Evolutionary conservation across 1,140 invertebrate species (phyloP), one percentile per base, ranked within the genome.

Genomic region (Ceratina australensis): DNA sequence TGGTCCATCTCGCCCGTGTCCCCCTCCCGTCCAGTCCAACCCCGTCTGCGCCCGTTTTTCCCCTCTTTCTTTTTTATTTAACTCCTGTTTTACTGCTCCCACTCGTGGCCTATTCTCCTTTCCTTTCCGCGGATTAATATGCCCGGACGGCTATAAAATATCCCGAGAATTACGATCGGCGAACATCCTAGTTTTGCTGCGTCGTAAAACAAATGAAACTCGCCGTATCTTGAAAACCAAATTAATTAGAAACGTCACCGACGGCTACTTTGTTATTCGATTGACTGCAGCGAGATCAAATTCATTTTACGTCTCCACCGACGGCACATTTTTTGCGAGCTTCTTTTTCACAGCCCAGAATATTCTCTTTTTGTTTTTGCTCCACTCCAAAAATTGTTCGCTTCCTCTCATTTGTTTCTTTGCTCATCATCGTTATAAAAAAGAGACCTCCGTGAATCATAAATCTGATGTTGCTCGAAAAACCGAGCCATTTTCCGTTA

Each of bases 41-140:
- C 33, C 33, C 33, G 7, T 33, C 7, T 7, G 5, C 33, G 16
- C 52, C 16, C 13, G 0, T n/a, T 0, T n/a, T 5, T 56, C n/a
- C 16, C 50, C 7, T 47, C 63, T 28, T 72, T 20, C 42, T 24
- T 42, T 42, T 66, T 33, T 72, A 28, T 72, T 52, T 15, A 68
- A 75, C 42, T 50, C 54, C 18, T 52, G 0, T 61, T 61, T 72
- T 4, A 47, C 16, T 15, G 50, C 24, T 56, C 7, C 49, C 49
- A 54, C 26, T 56, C 47, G 22, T 26, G 22, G 50, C 20, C 24
- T 54, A 49, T 18, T 50, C 8, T 0, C 18, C 8, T n/a, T 66
- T 66, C 15, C 28, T n/a, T n/a, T 20, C 18, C 5, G 12, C 28
- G 4, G 12, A 15, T 16, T 26, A 56, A 75, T 47, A 57, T 28